Conservation (phyloP, 2,113 vertebrate species). For the Dromiciops gliroides region DNA sequence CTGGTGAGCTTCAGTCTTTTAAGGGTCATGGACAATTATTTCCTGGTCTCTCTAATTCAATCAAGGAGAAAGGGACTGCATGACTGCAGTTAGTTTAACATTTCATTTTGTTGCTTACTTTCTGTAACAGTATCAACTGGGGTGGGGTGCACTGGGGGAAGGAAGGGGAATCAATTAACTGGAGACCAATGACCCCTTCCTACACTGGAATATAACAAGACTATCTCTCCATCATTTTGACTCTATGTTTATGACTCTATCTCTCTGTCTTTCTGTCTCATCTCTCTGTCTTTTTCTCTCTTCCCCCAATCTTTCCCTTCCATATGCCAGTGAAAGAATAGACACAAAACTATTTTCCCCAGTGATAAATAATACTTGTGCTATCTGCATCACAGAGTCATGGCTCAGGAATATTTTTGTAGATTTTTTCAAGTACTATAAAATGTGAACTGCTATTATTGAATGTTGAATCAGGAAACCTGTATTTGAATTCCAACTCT, state of each 20-base stretch:
- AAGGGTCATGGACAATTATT: background rate
- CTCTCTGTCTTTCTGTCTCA: background rate
- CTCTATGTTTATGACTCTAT: background rate
- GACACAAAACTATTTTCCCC: background rate
- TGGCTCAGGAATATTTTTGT: background rate
- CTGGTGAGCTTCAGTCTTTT: background rate
- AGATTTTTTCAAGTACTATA: background rate
- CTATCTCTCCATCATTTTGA: background rate
- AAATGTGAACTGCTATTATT: background rate
- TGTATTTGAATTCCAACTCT: background rate
- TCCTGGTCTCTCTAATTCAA: background rate
- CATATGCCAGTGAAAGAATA: background rate
- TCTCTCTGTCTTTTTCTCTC: background rate
- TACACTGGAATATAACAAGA: background rate
- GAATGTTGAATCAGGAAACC: background rate
- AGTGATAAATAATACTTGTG: background rate
- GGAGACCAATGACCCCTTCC: background rate
- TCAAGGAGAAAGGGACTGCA: background rate
- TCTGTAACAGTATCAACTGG: background rate
- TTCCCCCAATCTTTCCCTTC: background rate
- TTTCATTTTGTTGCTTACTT: background rate
- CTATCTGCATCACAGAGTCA: background rate
- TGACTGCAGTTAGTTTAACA: background rate
- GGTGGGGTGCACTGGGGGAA: background rate
- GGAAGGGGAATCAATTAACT: background rate